A percentile compares a stretch with the other conserved stretches of the same genome.
phyloP scores from a whole-genome alignment of 2,888 invertebrate species.

The Plebejus melissa region DNA sequence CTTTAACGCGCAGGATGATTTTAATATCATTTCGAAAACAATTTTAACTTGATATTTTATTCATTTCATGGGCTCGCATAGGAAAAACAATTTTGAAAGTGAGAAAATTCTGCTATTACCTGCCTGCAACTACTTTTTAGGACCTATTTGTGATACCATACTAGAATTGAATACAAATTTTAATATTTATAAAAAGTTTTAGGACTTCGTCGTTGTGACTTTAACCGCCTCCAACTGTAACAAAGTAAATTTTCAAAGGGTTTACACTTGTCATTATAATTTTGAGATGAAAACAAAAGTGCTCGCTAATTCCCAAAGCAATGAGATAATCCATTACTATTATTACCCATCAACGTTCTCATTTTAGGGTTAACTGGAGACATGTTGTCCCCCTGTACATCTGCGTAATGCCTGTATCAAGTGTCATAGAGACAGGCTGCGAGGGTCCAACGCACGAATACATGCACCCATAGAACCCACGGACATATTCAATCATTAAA shows the following conservation, averaged over 20 bases:
- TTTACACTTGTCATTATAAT: neutral
- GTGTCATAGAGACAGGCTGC: slow-evolving; percentile 62
- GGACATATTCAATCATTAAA: slow-evolving; percentile 19
- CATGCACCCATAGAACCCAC: neutral
- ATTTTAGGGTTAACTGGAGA: slow-evolving; percentile 66
- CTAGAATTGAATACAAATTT: no score
- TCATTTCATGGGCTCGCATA: neutral
- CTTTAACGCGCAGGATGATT: neutral
- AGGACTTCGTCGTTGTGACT: neutral
- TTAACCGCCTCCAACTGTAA: neutral
- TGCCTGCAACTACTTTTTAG: no score
- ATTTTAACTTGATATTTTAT: slow-evolving; percentile 6
- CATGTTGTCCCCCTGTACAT: slow-evolving; percentile 54
- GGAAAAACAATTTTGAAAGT: neutral
- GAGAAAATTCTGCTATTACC: neutral
- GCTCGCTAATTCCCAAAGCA: slow-evolving; percentile 39
- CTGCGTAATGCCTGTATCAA: slow-evolving; percentile 60
- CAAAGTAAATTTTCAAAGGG: neutral
- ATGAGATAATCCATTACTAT: slow-evolving; percentile 62
- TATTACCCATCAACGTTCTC: slow-evolving; percentile 60
- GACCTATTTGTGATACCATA: no score
- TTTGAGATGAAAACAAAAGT: slow-evolving; percentile 37
- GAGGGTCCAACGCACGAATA: slow-evolving; percentile 48
- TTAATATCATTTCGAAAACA: neutral
- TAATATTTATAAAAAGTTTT: no score